Evolutionary conservation across 92 coral and sea anemone species (phyloP).

Genomic region (Palythoa grandis): DNA sequence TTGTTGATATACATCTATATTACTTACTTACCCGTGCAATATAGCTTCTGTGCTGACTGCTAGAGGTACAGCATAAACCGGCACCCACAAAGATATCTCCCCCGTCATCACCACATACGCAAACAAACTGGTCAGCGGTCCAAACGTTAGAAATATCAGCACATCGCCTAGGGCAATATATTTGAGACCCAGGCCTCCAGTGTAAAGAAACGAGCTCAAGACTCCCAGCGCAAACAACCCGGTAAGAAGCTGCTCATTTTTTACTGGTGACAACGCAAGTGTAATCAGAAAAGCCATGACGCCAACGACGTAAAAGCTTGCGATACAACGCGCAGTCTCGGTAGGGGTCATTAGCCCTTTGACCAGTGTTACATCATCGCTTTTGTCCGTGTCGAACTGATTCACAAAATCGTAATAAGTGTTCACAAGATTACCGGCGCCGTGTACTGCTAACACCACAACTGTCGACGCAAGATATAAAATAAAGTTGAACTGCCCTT

Average conservation of each 20-base stretch:
- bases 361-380: conserved; percentile 72
- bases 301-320: conserved; percentile 58
- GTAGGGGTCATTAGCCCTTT: conserved; percentile 46
- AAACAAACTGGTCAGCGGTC: conserved; percentile 65
- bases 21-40: conserved; percentile 66
- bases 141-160: conserved; percentile 65
- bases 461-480: conserved; percentile 52
- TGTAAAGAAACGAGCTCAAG: conserved; percentile 69
- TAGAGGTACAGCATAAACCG: conserved; percentile 58
- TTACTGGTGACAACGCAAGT: conserved; percentile 50
- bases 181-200: conserved; percentile 79
- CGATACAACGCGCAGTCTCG: conserved; percentile 58
- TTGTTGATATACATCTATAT: neutral
- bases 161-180: conserved; percentile 80
- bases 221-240: conserved; percentile 59
- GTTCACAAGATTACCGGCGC: conserved; percentile 82
- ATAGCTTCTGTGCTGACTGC: conserved; percentile 75
- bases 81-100: conserved; percentile 44
- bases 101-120: conserved; percentile 66
- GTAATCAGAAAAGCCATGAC: conserved; percentile 48
- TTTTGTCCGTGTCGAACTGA: conserved; percentile 67
- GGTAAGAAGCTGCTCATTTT: conserved; percentile 16
- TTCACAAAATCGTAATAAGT: conserved; percentile 74
- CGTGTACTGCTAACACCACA: conserved; percentile 62
- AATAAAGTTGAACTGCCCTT: conserved; percentile 48